Evolutionary conservation across 2,888 invertebrate species (phyloP).

Genomic region (Diadegma fenestrale): DNA sequence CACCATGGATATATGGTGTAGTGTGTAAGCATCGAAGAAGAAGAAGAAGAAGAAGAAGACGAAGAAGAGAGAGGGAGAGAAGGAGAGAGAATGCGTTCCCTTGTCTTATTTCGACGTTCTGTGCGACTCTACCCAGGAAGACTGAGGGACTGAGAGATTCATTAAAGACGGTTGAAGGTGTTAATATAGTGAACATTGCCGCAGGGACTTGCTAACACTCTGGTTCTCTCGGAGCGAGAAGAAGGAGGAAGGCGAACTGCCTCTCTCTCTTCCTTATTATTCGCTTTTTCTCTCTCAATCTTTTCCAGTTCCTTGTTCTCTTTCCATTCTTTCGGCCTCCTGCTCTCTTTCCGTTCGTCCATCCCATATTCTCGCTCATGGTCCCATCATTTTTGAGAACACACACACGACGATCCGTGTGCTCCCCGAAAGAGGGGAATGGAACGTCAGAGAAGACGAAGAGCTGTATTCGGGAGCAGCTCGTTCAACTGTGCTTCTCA

Average conservation of each 20-base stretch:
- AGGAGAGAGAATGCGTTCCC: slow-evolving; percentile 70
- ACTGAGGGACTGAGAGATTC: slow-evolving; percentile 78
- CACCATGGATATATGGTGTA: slow-evolving; percentile 34
- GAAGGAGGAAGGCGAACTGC: slow-evolving; percentile 10
- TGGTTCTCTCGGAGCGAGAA: slow-evolving; percentile 60
- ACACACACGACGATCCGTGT: slow-evolving; percentile 2
- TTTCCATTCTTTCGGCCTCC: background rate
- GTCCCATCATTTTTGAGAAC: background rate
- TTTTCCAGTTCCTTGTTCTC: background rate
- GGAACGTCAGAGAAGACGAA: slow-evolving; percentile 60
- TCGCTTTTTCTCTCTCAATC: slow-evolving; percentile 5
- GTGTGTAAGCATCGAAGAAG: slow-evolving; percentile 27
- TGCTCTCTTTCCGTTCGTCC: background rate
- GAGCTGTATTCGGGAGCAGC: slow-evolving; percentile 49
- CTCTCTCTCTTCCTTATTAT: background rate
- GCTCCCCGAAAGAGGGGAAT: background rate
- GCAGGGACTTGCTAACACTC: slow-evolving; percentile 74
- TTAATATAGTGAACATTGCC: slow-evolving; percentile 83
- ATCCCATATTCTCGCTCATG: background rate
- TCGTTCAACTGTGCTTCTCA: slow-evolving; percentile 34
- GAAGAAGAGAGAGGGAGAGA: slow-evolving; percentile 54
- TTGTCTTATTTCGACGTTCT: slow-evolving; percentile 61
- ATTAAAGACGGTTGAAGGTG: slow-evolving; percentile 83
- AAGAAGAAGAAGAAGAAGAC: slow-evolving; percentile 61
- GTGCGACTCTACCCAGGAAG: slow-evolving; percentile 45